phyloP scores from a whole-genome alignment of 2,797 vertebrate species.

The Pseudochirops cupreus region DNA sequence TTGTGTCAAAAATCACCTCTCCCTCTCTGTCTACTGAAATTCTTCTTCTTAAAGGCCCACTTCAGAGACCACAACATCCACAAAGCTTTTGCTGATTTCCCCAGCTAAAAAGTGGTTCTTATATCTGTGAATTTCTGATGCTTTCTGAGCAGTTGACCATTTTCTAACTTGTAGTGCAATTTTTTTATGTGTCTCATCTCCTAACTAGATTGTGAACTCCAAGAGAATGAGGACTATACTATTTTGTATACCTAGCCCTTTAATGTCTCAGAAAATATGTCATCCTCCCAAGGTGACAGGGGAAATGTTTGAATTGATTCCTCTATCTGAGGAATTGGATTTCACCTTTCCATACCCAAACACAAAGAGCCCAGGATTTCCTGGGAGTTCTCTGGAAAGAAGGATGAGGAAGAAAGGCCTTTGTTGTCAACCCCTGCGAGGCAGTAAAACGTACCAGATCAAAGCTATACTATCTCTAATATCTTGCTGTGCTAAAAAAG shows the following conservation, averaged over 20 bases:
- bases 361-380: constrained; percentile 15
- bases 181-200: not conserved
- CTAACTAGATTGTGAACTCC: not conserved
- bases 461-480: not conserved
- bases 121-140: not conserved
- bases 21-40: not conserved
- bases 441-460: not conserved
- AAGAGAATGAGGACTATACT: not conserved
- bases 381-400: constrained; percentile 12
- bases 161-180: not conserved
- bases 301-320: not conserved
- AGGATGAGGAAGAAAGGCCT: constrained; percentile 21
- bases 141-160: not conserved
- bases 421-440: not conserved
- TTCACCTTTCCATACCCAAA: not conserved
- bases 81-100: not conserved
- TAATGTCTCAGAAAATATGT: not conserved
- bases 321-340: not conserved
- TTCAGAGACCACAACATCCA: not conserved
- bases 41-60: not conserved
- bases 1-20: not conserved
- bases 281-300: too few relatives aligned
- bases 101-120: not conserved
- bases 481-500: constrained; percentile 5
- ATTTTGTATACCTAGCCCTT: not conserved